Percentiles rank a stretch among this genome's conserved stretches.
Conservation (phyloP, 2,113 vertebrate species). For the Natator depressus region DNA sequence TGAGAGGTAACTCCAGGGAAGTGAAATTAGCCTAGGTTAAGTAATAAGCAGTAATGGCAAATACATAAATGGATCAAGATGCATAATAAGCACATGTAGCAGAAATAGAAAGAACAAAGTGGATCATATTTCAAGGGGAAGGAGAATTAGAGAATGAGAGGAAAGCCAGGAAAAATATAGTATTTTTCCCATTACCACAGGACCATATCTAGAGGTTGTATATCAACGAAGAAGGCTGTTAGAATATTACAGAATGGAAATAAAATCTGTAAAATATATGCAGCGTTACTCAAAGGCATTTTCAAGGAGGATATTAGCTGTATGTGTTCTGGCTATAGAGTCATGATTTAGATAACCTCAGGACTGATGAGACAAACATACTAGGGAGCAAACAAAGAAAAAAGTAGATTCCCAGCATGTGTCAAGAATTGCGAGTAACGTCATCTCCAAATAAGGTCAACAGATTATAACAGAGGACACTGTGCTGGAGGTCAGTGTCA, state of each 20-base stretch:
- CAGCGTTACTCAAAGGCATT: conserved; percentile 64
- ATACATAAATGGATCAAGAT: conserved; percentile 22
- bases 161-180: conserved; percentile 68
- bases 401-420: conserved; percentile 27
- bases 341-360: conserved; percentile 32
- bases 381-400: conserved; percentile 21
- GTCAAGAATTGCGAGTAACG: conserved; percentile 51
- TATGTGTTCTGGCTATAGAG: conserved; percentile 28
- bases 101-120: conserved; percentile 67
- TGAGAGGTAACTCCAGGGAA: background rate
- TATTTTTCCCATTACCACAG: conserved; percentile 60
- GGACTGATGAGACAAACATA: background rate
- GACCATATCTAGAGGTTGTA: conserved; percentile 63
- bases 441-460: conserved; percentile 24
- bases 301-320: conserved; percentile 55
- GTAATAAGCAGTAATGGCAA: conserved; percentile 36
- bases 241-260: conserved; percentile 69
- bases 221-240: conserved; percentile 61
- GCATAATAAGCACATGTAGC: conserved; percentile 44
- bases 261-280: conserved; percentile 66
- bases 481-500: background rate
- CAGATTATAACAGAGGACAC: conserved; percentile 27
- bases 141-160: conserved; percentile 70
- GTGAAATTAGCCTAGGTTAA: conserved; percentile 34
- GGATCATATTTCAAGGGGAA: conserved; percentile 63